A percentile compares a stretch with the other conserved stretches of the same genome.
phyloP scores from a whole-genome alignment of 2,113 vertebrate genomes.

The Delphinus delphis region DNA sequence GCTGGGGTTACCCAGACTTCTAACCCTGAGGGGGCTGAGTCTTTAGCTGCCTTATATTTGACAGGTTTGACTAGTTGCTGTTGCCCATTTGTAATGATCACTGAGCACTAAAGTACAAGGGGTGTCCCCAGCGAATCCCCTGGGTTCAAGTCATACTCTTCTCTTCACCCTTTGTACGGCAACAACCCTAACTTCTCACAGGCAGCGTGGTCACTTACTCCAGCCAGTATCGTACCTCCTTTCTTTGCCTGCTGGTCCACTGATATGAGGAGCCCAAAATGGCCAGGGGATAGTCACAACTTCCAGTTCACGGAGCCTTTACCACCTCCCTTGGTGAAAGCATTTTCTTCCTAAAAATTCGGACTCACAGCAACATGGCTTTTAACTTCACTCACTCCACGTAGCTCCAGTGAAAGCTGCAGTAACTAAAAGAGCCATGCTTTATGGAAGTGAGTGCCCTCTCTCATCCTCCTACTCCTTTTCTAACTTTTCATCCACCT shows the following conservation, averaged over 20 bases:
- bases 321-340: not conserved
- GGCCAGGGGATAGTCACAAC: not conserved
- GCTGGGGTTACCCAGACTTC: not conserved
- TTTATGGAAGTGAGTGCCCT: not conserved
- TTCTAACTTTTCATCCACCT: not conserved
- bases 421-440: not conserved
- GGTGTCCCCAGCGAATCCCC: not conserved
- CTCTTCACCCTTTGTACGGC: not conserved
- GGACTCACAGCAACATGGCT: not conserved
- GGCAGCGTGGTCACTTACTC: not conserved
- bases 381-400: not conserved
- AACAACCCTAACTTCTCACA: not conserved
- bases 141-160: not conserved
- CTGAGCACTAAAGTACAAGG: not conserved
- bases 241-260: not conserved
- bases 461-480: not conserved
- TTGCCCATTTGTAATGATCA: not conserved
- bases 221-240: not conserved
- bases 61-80: not conserved
- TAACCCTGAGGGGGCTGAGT: not conserved
- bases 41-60: not conserved
- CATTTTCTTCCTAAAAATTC: not conserved
- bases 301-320: not conserved
- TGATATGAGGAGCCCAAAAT: not conserved
- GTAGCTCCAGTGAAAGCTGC: not conserved